These are phyloP conservation scores for Eupelmus urozonus DNA, from an alignment of 2,888 invertebrate species.

Conservation along the genomic window DNA sequence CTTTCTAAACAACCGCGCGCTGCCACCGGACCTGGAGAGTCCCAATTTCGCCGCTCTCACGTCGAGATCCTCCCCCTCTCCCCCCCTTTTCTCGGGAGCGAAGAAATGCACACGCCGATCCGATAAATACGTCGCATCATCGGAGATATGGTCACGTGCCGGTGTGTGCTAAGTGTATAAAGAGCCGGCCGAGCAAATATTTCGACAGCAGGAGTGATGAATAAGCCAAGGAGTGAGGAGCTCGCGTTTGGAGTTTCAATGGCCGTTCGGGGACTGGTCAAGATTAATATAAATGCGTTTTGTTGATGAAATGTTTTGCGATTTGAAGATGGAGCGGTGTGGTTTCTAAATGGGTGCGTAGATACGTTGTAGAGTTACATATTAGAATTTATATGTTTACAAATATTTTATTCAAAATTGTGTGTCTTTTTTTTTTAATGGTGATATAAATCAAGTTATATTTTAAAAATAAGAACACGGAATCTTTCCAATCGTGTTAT, in stretches of 20 bases:
- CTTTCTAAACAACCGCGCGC: slow-evolving; percentile 70
- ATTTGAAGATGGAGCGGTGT: background rate
- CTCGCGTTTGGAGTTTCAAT: background rate
- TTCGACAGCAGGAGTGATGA: slow-evolving; percentile 63
- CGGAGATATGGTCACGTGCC: slow-evolving; percentile 60
- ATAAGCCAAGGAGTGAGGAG: slow-evolving; percentile 23
- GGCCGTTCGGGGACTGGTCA: background rate
- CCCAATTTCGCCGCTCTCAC: slow-evolving; percentile 33
- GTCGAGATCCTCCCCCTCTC: slow-evolving; percentile 21
- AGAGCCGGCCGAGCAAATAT: slow-evolving; percentile 61
- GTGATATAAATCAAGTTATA: too few species aligned
- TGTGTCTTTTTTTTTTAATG: too few species aligned
- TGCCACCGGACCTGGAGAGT: slow-evolving; percentile 32
- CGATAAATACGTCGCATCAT: slow-evolving; percentile 45
- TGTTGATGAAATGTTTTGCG: background rate
- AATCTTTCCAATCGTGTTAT: too few species aligned
- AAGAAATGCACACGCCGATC: slow-evolving; percentile 32
- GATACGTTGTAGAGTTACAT: too few species aligned
- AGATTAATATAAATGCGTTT: background rate
- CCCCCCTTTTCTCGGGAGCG: slow-evolving; percentile 28
- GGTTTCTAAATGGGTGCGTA: background rate
- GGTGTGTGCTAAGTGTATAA: slow-evolving; percentile 5
- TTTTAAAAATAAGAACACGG: too few species aligned
- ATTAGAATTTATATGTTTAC: too few species aligned
- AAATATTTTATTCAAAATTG: too few species aligned